Conservation (phyloP, 1,140 invertebrate species). For the Drosophila subpulchrella region DNA sequence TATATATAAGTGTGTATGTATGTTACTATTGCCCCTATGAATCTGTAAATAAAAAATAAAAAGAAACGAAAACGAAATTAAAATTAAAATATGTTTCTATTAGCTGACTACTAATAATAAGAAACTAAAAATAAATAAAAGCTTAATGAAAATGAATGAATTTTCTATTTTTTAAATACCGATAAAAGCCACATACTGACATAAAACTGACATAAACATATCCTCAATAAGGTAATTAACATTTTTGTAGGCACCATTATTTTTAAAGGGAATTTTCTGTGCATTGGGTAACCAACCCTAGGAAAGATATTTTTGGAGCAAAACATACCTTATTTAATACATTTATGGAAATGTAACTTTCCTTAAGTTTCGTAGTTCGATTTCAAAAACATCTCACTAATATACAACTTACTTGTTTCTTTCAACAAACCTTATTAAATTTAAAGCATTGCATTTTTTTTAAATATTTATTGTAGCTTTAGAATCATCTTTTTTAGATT, state of each 20-base stretch:
- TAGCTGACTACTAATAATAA: constrained; percentile 4
- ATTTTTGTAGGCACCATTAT: not conserved
- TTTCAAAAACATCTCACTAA: too few relatives aligned
- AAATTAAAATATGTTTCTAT: constrained; percentile 12
- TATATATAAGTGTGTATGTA: constrained; percentile 55
- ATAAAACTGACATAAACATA: not conserved
- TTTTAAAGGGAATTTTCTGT: constrained; percentile 3
- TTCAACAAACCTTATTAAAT: not conserved
- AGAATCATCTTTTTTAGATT: not conserved
- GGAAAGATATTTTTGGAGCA: not conserved
- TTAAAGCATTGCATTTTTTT: not conserved
- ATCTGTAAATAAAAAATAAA: constrained; percentile 70
- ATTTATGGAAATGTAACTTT: too few relatives aligned
- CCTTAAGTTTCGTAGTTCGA: too few relatives aligned
- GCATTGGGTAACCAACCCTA: not conserved
- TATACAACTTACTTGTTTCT: not conserved
- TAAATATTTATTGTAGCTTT: not conserved
- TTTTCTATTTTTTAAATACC: not conserved
- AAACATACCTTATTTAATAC: not conserved
- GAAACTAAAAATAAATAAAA: constrained; percentile 14
- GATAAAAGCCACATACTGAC: not conserved
- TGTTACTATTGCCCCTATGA: constrained; percentile 79
- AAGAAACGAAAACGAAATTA: constrained; percentile 37
- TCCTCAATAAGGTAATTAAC: not conserved
- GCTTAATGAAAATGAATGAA: constrained; percentile 5